Evolutionary conservation across 2,113 vertebrate species (phyloP), one percentile per base, ranked within the genome.

Genomic region (Takifugu bimaculatus): DNA sequence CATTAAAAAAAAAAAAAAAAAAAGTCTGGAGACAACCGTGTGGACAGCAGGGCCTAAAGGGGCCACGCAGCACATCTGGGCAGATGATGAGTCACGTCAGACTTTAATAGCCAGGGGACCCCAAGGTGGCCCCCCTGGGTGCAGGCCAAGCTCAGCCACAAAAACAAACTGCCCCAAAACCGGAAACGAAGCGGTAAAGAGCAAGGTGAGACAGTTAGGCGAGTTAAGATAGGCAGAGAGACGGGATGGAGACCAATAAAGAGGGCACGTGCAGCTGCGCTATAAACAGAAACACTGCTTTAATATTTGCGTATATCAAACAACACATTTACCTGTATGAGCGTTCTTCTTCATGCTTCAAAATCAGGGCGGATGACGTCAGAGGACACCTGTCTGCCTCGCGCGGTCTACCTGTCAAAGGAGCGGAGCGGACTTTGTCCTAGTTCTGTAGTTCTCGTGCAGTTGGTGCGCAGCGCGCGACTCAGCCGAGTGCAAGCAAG

Each of bases 301-400:
- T 20, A 20, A 20, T 20, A 20, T 20, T 20, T 20, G 20, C 20
- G 20, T 20, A 20, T 20, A 20, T 20, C 20, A 39, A 39, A 3
- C 1, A 10, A 10, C 4, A 2, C 35, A 10, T 39, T 39, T 83
- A 87, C 87, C 85, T 54, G 85, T 12, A 66, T 84, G 86, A 2
- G 79, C 39, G 59, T 77, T 85, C 64, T 85, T 88, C 79, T 85
- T 88, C 85, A 88, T 88, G 60, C 51, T 83, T 39, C 7, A 39
- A 39, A 10, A 3, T 39, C 35, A 3, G 7, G 7, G 35, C 35
- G 2, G 35, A 39, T 39, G 35, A 39, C 35, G 35, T 39, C 35
- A 39, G 35, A 39, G 35, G 3, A 39, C 35, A 39, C 35, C 35
- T 39, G 35, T 39, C 7, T 10, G 35, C 4, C 35, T 39, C 20